These are phyloP conservation scores for Semnopithecus entellus DNA, from an alignment of 2,113 vertebrate genomes.

Conservation along the genomic window DNA sequence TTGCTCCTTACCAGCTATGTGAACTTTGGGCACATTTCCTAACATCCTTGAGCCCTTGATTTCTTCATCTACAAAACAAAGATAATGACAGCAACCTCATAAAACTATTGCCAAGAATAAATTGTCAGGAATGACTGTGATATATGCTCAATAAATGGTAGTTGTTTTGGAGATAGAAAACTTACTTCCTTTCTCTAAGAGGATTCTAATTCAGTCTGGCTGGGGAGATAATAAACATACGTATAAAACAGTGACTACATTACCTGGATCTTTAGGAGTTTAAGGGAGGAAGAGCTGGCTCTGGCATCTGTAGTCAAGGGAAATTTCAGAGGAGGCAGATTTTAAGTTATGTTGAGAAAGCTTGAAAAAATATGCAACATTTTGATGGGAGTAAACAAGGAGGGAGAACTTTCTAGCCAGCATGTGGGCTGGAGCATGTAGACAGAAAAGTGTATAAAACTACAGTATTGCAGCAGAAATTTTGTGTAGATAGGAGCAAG, in stretches of 20 bases:
- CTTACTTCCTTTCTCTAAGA: background rate
- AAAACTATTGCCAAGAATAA: background rate
- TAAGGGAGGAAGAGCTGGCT: background rate
- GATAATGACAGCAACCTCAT: background rate
- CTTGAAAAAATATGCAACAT: constrained; percentile 6
- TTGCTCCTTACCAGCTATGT: background rate
- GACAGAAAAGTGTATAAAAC: background rate
- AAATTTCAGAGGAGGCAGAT: constrained; percentile 35
- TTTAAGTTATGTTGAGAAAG: constrained; percentile 31
- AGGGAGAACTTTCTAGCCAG: background rate
- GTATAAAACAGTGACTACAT: background rate
- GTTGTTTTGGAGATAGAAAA: constrained; percentile 18
- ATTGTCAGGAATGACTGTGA: background rate
- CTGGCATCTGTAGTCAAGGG: background rate
- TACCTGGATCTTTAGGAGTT: background rate
- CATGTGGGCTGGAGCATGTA: background rate
- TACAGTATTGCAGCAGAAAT: background rate
- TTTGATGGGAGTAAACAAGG: background rate
- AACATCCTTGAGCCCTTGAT: background rate
- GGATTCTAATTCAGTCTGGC: background rate
- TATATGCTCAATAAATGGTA: background rate
- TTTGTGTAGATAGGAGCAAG: background rate
- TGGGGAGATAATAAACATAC: background rate
- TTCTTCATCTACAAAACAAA: constrained; percentile 9
- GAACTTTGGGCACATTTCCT: constrained; percentile 23